Percentiles rank a stretch among this genome's conserved stretches.
phyloP scores from a whole-genome alignment of 2,113 vertebrate species.

The Mohoua ochrocephala region DNA sequence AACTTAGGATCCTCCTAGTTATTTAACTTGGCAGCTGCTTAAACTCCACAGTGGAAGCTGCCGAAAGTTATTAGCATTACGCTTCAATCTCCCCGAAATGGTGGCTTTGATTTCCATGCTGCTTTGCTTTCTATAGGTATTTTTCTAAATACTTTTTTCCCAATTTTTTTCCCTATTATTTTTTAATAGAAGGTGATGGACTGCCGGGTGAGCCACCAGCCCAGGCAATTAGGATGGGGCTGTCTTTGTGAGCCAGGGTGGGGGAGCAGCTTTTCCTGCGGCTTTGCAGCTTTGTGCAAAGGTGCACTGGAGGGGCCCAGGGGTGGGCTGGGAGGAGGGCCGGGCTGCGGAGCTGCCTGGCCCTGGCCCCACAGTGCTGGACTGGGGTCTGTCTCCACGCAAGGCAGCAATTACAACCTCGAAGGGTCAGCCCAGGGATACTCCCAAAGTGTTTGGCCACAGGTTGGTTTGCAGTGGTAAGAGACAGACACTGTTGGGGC shows the following conservation, averaged over 20 bases:
- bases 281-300: neutral
- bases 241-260: neutral
- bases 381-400: neutral
- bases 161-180: neutral
- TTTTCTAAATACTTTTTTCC: neutral
- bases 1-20: constrained; percentile 51
- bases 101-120: constrained; percentile 6
- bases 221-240: neutral
- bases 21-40: constrained; percentile 72
- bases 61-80: constrained; percentile 61
- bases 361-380: neutral
- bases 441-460: fast-evolving
- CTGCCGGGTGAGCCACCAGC: neutral
- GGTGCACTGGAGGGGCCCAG: fast-evolving
- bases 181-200: neutral
- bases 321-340: neutral
- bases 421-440: neutral
- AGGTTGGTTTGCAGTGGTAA: neutral
- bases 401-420: fast-evolving
- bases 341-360: neutral
- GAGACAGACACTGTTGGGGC: neutral
- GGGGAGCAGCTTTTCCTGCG: neutral
- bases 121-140: neutral
- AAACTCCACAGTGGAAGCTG: constrained; percentile 66
- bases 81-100: neutral